These are phyloP conservation scores for Venusia cambrica DNA, from an alignment of 2,888 invertebrate species.

Conservation along the genomic window DNA sequence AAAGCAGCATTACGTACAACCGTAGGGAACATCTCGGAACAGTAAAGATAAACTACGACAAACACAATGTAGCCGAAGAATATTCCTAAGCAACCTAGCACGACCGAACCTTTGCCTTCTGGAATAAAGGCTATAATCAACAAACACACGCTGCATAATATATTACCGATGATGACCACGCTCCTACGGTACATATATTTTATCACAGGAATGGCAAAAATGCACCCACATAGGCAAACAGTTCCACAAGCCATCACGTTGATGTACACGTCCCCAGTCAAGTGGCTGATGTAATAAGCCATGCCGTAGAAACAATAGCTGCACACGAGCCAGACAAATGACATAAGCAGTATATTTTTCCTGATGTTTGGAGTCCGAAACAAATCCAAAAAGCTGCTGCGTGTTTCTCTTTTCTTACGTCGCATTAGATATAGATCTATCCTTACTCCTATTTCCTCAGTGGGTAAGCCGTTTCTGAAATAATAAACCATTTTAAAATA, in stretches of 20 bases:
- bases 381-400: slow-evolving; percentile 81
- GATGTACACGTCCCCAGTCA: slow-evolving; percentile 88
- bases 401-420: slow-evolving; percentile 36
- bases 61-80: slow-evolving; percentile 90
- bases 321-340: slow-evolving; percentile 88
- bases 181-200: slow-evolving; percentile 83
- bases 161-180: slow-evolving; percentile 81
- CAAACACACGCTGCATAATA: slow-evolving; percentile 80
- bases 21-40: slow-evolving; percentile 93
- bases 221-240: slow-evolving; percentile 79
- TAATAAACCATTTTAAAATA: neutral
- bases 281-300: slow-evolving; percentile 87
- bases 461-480: slow-evolving; percentile 63
- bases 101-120: slow-evolving; percentile 64
- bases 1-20: slow-evolving; percentile 92
- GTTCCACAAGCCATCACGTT: slow-evolving; percentile 88
- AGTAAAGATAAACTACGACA: slow-evolving; percentile 90
- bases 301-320: slow-evolving; percentile 89
- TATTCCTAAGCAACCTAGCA: slow-evolving; percentile 86
- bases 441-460: slow-evolving; percentile 56
- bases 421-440: slow-evolving; percentile 56
- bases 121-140: slow-evolving; percentile 82
- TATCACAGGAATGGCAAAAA: slow-evolving; percentile 82
- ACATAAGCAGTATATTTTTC: slow-evolving; percentile 84
- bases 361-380: slow-evolving; percentile 85